Evolutionary conservation across 1,140 invertebrate genomes (phyloP).

Genomic region (Drosophila hydei): DNA sequence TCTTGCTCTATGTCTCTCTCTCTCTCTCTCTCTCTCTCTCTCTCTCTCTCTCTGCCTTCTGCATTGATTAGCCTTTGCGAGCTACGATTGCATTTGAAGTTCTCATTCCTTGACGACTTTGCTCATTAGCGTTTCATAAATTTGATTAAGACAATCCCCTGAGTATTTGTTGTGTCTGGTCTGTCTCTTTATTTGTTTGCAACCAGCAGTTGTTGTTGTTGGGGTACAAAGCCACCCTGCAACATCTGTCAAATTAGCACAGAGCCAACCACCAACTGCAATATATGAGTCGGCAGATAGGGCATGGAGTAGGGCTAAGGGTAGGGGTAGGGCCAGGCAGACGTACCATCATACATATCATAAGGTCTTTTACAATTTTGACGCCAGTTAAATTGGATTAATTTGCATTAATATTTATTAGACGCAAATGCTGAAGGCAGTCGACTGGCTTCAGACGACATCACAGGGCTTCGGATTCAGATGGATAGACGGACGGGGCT

Average conservation of each 20-base stretch:
- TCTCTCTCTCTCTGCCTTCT: background rate
- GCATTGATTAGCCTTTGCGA: constrained; percentile 40
- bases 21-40: constrained; percentile 9
- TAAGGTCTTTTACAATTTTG: constrained; percentile 79
- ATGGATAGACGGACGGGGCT: constrained; percentile 2
- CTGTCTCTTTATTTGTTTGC: constrained; percentile 13
- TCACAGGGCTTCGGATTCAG: constrained; percentile 4
- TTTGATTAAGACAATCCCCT: constrained; percentile 80
- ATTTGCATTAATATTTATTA: constrained; percentile 82
- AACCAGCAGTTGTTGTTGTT: constrained; percentile 8
- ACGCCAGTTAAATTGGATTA: constrained; percentile 79
- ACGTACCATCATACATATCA: constrained; percentile 40
- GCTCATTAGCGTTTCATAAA: constrained; percentile 81
- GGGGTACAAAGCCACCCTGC: constrained; percentile 42
- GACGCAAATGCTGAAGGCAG: constrained; percentile 66
- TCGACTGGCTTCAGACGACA: constrained; percentile 23
- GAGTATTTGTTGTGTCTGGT: constrained; percentile 57
- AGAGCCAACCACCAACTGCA: constrained; percentile 62
- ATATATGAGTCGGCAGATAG: too few relatives aligned
- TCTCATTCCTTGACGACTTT: constrained; percentile 42
- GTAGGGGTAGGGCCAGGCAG: background rate
- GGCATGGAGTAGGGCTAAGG: background rate
- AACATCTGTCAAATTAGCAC: constrained; percentile 75
- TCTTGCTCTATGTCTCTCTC: constrained; percentile 6
- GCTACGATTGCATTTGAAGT: constrained; percentile 30